Percentiles rank a stretch among this genome's conserved stretches.
phyloP scores from a whole-genome alignment of 2,888 invertebrate genomes.

The Drosophila birchii region DNA sequence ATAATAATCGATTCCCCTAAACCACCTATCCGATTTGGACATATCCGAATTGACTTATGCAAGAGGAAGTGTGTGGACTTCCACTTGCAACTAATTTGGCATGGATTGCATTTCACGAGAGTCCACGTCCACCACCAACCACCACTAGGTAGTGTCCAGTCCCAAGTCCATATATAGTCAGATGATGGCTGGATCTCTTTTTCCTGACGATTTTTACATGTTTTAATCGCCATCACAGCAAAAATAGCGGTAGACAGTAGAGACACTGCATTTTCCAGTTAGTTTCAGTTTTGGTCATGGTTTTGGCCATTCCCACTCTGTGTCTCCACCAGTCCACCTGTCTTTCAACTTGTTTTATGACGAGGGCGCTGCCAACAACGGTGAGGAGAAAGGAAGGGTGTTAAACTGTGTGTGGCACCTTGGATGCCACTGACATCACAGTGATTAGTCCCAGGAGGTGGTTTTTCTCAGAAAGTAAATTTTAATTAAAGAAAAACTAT shows the following conservation, averaged over 20 bases:
- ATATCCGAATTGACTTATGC: slow-evolving; percentile 18
- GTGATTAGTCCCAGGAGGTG: neutral
- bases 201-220: slow-evolving; percentile 26
- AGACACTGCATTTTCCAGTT: slow-evolving; percentile 16
- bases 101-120: slow-evolving; percentile 24
- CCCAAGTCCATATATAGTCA: slow-evolving; percentile 11
- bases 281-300: slow-evolving; percentile 28
- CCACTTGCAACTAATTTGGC: slow-evolving; percentile 19
- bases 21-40: slow-evolving; percentile 4
- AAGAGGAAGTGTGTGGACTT: slow-evolving; percentile 31
- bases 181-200: slow-evolving; percentile 11
- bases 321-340: slow-evolving; percentile 36
- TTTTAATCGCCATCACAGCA: slow-evolving; percentile 26
- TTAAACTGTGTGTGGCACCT: slow-evolving; percentile 31
- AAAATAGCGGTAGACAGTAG: slow-evolving; percentile 15
- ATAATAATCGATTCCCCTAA: slow-evolving; percentile 11
- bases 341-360: slow-evolving; percentile 63
- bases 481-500: neutral
- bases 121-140: neutral
- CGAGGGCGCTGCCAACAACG: slow-evolving; percentile 1
- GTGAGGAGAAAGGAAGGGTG: slow-evolving; percentile 8
- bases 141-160: neutral
- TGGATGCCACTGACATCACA: slow-evolving; percentile 16
- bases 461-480: neutral
- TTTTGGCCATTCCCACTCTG: slow-evolving; percentile 28